Conservation (phyloP, 2,113 vertebrate species). For the Lophura nycthemera region DNA sequence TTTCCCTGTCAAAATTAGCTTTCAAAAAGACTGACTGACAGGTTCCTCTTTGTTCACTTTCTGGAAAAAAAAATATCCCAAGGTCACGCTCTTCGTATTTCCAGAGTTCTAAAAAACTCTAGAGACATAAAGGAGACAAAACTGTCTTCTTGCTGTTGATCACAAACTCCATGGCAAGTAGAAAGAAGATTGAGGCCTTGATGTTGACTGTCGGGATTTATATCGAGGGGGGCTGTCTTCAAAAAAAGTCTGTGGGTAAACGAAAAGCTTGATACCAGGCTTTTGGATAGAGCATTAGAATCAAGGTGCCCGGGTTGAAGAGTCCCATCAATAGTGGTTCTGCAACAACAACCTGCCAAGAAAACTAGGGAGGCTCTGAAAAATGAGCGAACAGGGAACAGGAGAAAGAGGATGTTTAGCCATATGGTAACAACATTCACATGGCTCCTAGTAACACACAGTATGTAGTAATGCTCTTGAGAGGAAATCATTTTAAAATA, state of each 20-base stretch:
- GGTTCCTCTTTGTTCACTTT: conserved; percentile 61
- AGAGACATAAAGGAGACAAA: conserved; percentile 63
- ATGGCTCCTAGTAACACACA: not conserved
- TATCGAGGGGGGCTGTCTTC: conserved; percentile 29
- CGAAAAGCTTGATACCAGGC: conserved; percentile 24
- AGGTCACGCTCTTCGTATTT: conserved; percentile 73
- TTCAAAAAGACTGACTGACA: conserved; percentile 72
- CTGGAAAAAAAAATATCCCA: conserved; percentile 29
- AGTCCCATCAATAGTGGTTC: conserved; percentile 48
- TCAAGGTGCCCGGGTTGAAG: conserved; percentile 13
- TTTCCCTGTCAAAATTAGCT: conserved; percentile 42
- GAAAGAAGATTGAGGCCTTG: conserved; percentile 55
- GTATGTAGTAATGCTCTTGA: conserved; percentile 16
- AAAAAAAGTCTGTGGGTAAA: conserved; percentile 57
- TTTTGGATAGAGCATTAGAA: conserved; percentile 15
- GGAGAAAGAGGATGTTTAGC: conserved; percentile 37
- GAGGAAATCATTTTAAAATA: conserved; percentile 54
- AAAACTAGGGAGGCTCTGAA: conserved; percentile 47
- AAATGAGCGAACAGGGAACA: conserved; percentile 7
- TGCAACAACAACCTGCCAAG: conserved; percentile 42
- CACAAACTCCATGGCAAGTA: conserved; percentile 61
- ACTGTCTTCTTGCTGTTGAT: conserved; percentile 67
- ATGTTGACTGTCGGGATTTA: conserved; percentile 67
- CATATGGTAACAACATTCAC: conserved; percentile 35
- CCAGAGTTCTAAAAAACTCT: conserved; percentile 74